A percentile compares a stretch with the other conserved stretches of the same genome.
phyloP scores from a whole-genome alignment of 1,140 invertebrate genomes.

The Drosophila repletoides region DNA sequence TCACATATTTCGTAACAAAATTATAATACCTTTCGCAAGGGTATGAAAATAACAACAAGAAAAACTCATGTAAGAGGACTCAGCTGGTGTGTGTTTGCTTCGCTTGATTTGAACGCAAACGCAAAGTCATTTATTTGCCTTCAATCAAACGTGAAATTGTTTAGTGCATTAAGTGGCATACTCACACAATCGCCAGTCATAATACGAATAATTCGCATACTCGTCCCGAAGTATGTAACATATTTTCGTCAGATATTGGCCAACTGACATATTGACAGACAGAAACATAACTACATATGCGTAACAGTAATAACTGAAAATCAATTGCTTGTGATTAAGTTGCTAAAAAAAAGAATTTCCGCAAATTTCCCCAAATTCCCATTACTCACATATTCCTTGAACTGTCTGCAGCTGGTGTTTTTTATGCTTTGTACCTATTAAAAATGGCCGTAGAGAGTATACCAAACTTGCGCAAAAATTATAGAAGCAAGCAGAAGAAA shows the following conservation, averaged over 20 bases:
- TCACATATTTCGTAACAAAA: no score
- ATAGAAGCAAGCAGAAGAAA: no score
- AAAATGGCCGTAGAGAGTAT: no score
- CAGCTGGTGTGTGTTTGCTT: constrained; percentile 38
- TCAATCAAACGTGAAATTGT: constrained; percentile 68
- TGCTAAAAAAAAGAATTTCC: not conserved
- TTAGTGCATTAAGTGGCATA: constrained; percentile 49
- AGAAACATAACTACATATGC: not conserved
- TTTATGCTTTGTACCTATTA: no score
- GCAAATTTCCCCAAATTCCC: not conserved
- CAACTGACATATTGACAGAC: constrained; percentile 26
- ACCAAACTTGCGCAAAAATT: no score
- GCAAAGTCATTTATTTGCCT: constrained; percentile 59
- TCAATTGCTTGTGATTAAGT: constrained; percentile 48
- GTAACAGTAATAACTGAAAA: constrained; percentile 48
- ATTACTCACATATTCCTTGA: not conserved
- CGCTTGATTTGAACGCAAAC: constrained; percentile 54
- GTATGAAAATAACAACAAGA: not conserved
- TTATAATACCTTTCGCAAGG: no score
- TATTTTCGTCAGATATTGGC: constrained; percentile 26
- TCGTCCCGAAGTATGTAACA: not conserved
- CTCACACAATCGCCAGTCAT: constrained; percentile 7
- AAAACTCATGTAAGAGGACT: constrained; percentile 21
- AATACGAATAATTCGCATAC: constrained; percentile 8
- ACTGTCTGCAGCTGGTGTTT: no score